Percentiles rank a stretch among this genome's conserved stretches.
Evolutionary conservation across 2,113 vertebrate species (phyloP).

Genomic region (Gallinago media): DNA sequence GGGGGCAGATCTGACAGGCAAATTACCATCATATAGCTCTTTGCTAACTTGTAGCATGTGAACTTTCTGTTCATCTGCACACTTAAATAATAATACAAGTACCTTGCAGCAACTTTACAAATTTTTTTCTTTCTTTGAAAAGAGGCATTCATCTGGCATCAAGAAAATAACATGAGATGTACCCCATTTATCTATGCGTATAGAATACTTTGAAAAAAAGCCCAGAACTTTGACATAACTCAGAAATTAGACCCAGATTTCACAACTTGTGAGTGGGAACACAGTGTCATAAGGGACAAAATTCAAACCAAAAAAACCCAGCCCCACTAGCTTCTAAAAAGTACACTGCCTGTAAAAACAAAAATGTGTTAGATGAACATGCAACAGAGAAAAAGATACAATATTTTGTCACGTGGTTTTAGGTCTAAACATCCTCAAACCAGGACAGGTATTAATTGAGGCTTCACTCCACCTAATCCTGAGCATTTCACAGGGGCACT

Average conservation of each 20-base stretch:
- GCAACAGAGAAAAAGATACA: background rate
- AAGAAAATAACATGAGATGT: background rate
- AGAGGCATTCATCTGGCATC: background rate
- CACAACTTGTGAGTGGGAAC: background rate
- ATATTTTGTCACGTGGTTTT: background rate
- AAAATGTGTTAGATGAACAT: background rate
- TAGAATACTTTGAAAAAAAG: background rate
- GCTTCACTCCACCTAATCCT: background rate
- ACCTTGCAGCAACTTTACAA: background rate
- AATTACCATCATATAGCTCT: background rate
- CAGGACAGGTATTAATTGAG: background rate
- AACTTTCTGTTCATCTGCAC: background rate
- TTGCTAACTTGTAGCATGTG: background rate
- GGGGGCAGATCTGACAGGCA: background rate
- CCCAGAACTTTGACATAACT: background rate
- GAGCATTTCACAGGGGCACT: background rate
- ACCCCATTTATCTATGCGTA: background rate
- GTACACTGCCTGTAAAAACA: background rate
- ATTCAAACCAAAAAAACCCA: background rate
- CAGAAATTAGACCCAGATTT: constrained; percentile 21
- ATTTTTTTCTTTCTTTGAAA: background rate
- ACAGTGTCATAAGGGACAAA: background rate
- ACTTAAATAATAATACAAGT: background rate
- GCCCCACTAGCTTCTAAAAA: background rate
- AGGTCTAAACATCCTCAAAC: background rate